These are phyloP conservation scores for Lamellibrachia satsuma DNA, from an alignment of 2,888 invertebrate species.

Conservation along the genomic window DNA sequence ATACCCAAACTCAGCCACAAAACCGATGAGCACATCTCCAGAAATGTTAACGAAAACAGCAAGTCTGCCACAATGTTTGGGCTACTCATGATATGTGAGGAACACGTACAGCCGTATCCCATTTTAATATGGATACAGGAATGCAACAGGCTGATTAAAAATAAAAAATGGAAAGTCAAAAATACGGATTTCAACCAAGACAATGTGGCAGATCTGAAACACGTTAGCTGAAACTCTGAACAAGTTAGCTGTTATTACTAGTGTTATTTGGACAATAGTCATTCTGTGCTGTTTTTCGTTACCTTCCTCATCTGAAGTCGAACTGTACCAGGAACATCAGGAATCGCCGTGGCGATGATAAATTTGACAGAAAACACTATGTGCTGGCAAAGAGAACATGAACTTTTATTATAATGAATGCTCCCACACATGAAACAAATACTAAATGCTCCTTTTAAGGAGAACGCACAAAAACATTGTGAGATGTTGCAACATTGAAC, in stretches of 20 bases:
- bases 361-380: constrained; percentile 70
- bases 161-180: too few relatives aligned
- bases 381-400: constrained; percentile 62
- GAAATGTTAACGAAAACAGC: too few relatives aligned
- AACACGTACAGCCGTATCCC: too few relatives aligned
- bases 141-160: too few relatives aligned
- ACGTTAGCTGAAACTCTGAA: background rate
- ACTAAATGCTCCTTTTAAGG: background rate
- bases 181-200: background rate
- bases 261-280: background rate
- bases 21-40: too few relatives aligned
- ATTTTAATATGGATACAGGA: too few relatives aligned
- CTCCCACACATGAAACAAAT: background rate
- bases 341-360: constrained; percentile 70
- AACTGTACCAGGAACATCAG: constrained; percentile 67
- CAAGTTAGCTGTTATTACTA: background rate
- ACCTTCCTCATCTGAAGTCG: constrained; percentile 44
- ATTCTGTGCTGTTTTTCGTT: background rate
- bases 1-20: background rate
- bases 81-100: too few relatives aligned
- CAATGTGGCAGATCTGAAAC: background rate
- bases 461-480: too few relatives aligned
- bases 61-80: too few relatives aligned
- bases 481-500: too few relatives aligned
- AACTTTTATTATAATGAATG: background rate